Base-by-base conservation (phyloP, 2,888 invertebrate genomes). In the Nemoura dubitans region DNA sequence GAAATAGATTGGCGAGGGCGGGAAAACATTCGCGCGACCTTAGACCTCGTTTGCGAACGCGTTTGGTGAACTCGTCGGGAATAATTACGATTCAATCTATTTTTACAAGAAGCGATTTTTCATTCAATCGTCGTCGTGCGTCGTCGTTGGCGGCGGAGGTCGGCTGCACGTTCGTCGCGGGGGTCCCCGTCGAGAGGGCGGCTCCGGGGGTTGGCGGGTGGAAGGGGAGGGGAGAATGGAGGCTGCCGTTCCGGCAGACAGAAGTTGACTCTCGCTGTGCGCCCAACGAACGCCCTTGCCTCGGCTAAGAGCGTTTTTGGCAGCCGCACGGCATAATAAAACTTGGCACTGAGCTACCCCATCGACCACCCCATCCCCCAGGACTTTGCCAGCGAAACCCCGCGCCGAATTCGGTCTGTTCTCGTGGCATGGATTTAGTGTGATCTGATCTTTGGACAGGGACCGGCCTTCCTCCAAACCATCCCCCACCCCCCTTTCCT, bases 381-480 rank as follows among this genome's bases (percentile, higher is more conserved):
- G 21, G 14, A 10, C 81, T 26, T 42, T 28, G n/a, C 82, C 36
- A 14, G 10, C 43, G 21, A 14, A 28, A 42, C 81, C 42, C 25
- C n/a, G 78, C 25, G 25, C 78, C 78, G 28, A 10, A 78, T 78
- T 27, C 59, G 21, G 59, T 59, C 59, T 59, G 59, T 7, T 59
- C 59, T 10, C 16, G 59, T 59, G 30, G 25, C 82, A 42, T 83
- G 42, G 27, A 30, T 83, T 82, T 82, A 36, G 25, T 30, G 30
- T 36, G 82, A 76, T 85, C 78, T 77, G 77, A 85, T 85, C 85
- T 85, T 42, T 36, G 80, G 82, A 86, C 86, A 78, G 78, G 36
- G 29, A 86, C 81, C 43, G 81, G 28, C 81, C 43, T 82, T 80
- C 26, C 27, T 36, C 36, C 36, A 10, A 36, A 76, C 83, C 30